A percentile compares a stretch with the other conserved stretches of the same genome.
Evolutionary conservation across 2,113 vertebrate species (phyloP).

Genomic region (Syrrhaptes paradoxus): DNA sequence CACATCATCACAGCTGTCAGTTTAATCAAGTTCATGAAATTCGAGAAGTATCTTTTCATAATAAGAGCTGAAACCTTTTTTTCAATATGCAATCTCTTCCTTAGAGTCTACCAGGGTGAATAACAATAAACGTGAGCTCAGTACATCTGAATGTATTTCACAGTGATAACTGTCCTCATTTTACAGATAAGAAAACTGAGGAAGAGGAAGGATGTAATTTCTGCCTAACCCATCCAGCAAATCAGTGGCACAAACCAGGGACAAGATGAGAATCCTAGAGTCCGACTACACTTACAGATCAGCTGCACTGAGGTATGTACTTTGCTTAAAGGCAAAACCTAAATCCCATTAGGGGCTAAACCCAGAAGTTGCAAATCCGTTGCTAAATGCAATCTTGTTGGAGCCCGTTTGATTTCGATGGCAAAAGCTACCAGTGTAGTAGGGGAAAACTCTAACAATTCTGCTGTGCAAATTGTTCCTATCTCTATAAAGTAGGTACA

Average conservation of each 20-base stretch:
- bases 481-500: not conserved
- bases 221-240: not conserved
- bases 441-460: not conserved
- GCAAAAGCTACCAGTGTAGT: not conserved
- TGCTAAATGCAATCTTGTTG: not conserved
- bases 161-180: not conserved
- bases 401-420: not conserved
- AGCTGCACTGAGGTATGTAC: not conserved
- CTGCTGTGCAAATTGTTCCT: not conserved
- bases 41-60: not conserved
- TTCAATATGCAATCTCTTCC: not conserved
- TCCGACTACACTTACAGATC: accelerated
- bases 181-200: not conserved
- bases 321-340: not conserved
- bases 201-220: not conserved
- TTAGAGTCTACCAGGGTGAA: not conserved
- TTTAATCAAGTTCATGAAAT: not conserved
- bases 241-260: not conserved
- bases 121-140: not conserved
- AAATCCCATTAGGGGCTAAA: not conserved
- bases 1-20: not conserved
- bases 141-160: not conserved
- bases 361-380: not conserved
- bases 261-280: not conserved
- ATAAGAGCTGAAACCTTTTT: not conserved